Conservation (phyloP, 2,113 vertebrate species). For the Pangasianodon gigas region DNA sequence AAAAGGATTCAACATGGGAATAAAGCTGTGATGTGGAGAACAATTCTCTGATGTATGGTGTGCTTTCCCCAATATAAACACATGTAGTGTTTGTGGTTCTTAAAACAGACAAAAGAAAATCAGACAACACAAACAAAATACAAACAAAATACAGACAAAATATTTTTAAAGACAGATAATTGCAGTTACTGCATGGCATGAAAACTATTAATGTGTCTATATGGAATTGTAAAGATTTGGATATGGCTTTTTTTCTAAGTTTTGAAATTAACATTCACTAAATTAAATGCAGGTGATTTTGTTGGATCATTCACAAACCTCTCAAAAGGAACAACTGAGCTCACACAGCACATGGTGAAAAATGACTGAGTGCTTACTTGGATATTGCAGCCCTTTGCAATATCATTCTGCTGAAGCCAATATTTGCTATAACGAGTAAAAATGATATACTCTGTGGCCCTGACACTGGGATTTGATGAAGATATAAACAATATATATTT, state of each 20-base stretch:
- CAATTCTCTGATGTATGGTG: not conserved
- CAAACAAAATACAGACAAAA: not conserved
- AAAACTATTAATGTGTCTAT: not conserved
- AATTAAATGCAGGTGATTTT: not conserved
- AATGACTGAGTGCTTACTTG: conserved; percentile 1
- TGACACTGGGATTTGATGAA: conserved; percentile 23
- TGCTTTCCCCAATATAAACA: not conserved
- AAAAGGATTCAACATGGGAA: not conserved
- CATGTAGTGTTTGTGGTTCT: not conserved
- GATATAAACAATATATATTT: conserved; percentile 18
- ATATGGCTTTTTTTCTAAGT: not conserved
- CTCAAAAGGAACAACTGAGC: conserved; percentile 15
- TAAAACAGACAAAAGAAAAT: not conserved
- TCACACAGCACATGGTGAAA: not conserved
- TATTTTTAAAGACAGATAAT: not conserved
- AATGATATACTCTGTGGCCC: conserved; percentile 19
- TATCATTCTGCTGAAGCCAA: conserved; percentile 25
- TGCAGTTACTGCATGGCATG: not conserved
- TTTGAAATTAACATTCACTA: not conserved
- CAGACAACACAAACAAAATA: not conserved
- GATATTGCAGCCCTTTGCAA: conserved; percentile 32
- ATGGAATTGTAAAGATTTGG: not conserved
- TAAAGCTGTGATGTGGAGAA: conserved; percentile 7
- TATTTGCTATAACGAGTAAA: conserved; percentile 35
- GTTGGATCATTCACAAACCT: not conserved